phyloP scores from a whole-genome alignment of 2,888 invertebrate genomes.

The Drosophila paramelanica region DNA sequence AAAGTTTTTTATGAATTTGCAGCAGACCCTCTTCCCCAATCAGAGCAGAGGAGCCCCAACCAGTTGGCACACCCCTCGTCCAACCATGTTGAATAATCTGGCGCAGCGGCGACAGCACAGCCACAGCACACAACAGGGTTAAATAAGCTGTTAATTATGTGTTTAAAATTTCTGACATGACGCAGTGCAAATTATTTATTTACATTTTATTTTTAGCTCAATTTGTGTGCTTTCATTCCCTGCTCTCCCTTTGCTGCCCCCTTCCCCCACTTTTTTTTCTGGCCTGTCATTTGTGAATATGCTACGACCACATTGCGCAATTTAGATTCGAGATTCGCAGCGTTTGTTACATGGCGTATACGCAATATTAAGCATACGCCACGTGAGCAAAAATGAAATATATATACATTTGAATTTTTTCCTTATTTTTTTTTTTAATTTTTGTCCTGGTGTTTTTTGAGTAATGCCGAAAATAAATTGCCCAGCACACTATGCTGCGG shows the following conservation, averaged over 20 bases:
- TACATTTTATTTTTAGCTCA: constrained; percentile 74
- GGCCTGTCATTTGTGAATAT: constrained; percentile 37
- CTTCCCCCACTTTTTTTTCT: too few species aligned
- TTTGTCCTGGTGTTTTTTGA: background rate
- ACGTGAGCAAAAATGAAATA: background rate
- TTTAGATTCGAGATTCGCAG: constrained; percentile 35
- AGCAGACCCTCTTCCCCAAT: constrained; percentile 21
- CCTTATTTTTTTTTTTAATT: constrained; percentile 8
- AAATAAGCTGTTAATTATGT: constrained; percentile 83
- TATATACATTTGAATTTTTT: constrained; percentile 12
- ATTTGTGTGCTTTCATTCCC: constrained; percentile 20
- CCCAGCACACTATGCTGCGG: constrained; percentile 8
- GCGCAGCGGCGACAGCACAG: constrained; percentile 46
- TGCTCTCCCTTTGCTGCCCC: constrained; percentile 8
- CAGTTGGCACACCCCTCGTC: background rate
- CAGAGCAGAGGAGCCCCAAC: background rate
- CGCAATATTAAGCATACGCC: constrained; percentile 24
- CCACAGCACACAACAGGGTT: constrained; percentile 65
- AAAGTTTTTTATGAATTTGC: constrained; percentile 77
- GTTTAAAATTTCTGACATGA: constrained; percentile 79
- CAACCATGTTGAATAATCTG: constrained; percentile 63
- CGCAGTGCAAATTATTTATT: constrained; percentile 79
- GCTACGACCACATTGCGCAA: constrained; percentile 41
- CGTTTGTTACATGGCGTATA: constrained; percentile 12
- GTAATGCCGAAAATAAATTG: constrained; percentile 16